Evolutionary conservation across 1,140 invertebrate genomes (phyloP).

Genomic region (Cataglyphis hispanica): DNA sequence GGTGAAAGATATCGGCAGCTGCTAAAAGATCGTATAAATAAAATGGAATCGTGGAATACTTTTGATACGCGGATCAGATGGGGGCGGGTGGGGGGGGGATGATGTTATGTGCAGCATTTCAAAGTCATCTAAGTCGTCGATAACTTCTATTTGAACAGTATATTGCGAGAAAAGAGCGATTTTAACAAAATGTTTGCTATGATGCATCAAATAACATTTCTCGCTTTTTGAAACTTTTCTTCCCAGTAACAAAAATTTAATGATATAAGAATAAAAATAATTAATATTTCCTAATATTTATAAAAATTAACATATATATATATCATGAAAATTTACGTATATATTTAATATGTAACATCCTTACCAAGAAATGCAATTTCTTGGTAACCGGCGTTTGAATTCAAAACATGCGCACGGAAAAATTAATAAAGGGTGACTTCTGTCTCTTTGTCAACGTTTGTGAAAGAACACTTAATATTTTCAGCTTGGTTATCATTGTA

Average conservation of each 20-base stretch:
- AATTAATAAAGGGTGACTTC: conserved; percentile 69
- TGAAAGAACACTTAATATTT: conserved; percentile 73
- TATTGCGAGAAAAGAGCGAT: neutral
- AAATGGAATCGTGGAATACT: conserved; percentile 34
- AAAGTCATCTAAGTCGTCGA: conserved; percentile 42
- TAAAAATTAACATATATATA: too few relatives aligned
- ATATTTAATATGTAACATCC: neutral
- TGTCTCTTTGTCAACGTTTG: conserved; percentile 65
- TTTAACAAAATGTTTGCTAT: neutral
- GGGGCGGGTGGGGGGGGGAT: too few relatives aligned
- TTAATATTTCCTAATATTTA: neutral
- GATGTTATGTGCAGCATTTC: conserved; percentile 52
- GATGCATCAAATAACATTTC: neutral
- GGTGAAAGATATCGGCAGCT: conserved; percentile 63
- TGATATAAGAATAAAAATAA: neutral
- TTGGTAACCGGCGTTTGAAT: neutral
- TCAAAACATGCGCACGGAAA: conserved; percentile 1
- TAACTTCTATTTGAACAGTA: neutral
- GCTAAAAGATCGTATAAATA: conserved; percentile 56
- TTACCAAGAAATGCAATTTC: neutral
- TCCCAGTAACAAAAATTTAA: neutral
- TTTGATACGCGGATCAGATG: conserved; percentile 49
- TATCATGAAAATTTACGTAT: neutral
- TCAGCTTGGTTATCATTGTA: conserved; percentile 58
- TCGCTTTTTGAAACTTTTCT: neutral